These are phyloP conservation scores for Lophotriccus pileatus DNA, from an alignment of 2,797 vertebrate genomes.

Conservation along the genomic window DNA sequence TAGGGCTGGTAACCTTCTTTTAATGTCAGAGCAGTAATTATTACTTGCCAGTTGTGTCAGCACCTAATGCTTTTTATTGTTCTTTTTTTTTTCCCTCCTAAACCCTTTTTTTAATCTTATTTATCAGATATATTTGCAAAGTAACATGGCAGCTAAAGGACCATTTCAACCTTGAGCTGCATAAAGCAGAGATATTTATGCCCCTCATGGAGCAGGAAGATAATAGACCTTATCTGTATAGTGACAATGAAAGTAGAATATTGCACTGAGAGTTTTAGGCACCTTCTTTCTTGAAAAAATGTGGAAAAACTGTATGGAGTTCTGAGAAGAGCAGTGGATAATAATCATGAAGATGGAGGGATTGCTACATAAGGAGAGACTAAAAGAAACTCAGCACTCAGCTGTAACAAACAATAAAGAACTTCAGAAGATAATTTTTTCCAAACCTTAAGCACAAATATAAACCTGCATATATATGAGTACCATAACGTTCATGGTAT, in stretches of 20 bases:
- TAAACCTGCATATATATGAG: neutral
- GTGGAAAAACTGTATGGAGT: neutral
- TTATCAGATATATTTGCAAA: constrained; percentile 30
- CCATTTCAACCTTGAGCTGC: constrained; percentile 41
- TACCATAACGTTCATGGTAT: neutral
- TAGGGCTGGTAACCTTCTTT: neutral
- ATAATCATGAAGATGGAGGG: neutral
- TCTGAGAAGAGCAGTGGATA: neutral
- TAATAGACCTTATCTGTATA: constrained; percentile 32
- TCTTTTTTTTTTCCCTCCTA: neutral
- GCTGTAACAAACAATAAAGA: neutral
- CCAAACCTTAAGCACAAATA: neutral
- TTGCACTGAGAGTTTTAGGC: neutral
- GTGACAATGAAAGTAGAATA: constrained; percentile 2
- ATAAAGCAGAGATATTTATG: constrained; percentile 34
- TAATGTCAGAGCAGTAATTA: neutral
- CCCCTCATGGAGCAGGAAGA: neutral
- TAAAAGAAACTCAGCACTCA: neutral
- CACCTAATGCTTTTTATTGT: neutral
- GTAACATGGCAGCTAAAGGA: constrained; percentile 8
- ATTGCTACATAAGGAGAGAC: neutral
- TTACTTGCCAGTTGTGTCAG: neutral
- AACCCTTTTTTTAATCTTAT: neutral
- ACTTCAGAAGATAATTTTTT: neutral
- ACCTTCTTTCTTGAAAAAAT: constrained; percentile 37